Evolutionary conservation across 2,113 vertebrate species (phyloP).

Genomic region (Caloenas nicobarica): DNA sequence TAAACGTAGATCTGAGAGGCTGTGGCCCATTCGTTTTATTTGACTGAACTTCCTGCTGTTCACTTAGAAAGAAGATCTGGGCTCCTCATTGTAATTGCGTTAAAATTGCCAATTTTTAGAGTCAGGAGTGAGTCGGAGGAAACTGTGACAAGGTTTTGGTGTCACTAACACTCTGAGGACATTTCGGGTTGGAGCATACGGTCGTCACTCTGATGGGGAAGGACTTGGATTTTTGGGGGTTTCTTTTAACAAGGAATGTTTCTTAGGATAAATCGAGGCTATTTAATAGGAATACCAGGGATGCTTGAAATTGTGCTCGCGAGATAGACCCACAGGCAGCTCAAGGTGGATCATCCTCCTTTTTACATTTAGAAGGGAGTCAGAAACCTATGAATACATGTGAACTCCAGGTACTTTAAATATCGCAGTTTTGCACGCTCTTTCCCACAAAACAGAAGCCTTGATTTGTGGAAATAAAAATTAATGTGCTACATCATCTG

Average conservation of each 20-base stretch:
- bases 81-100: neutral
- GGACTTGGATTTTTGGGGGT: neutral
- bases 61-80: neutral
- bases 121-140: neutral
- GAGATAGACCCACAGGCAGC: neutral
- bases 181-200: neutral
- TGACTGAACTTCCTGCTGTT: neutral
- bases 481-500: neutral
- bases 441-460: neutral
- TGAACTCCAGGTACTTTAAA: neutral
- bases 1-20: neutral
- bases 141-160: neutral
- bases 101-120: neutral
- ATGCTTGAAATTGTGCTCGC: neutral
- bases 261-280: neutral
- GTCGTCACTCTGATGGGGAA: neutral
- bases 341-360: neutral
- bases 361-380: neutral
- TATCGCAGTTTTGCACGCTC: neutral
- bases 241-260: neutral
- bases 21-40: neutral
- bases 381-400: neutral
- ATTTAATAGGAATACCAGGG: neutral
- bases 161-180: neutral
- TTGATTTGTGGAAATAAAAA: slow-evolving; percentile 7